A percentile compares a stretch with the other conserved stretches of the same genome.
These are phyloP conservation scores for Aphidius gifuensis DNA, from an alignment of 1,140 invertebrate species.

Conservation along the genomic window DNA sequence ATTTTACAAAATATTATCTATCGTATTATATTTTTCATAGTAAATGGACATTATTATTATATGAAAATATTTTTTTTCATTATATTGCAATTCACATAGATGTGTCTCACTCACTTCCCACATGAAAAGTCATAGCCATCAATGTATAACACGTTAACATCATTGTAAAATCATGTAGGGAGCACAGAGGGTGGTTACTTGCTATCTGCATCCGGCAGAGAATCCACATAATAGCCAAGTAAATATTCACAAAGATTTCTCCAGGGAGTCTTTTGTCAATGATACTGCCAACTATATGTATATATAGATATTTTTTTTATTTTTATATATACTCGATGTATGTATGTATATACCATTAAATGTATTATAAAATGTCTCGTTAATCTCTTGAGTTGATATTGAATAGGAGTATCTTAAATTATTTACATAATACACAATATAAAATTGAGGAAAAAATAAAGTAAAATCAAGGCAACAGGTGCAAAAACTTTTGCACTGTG, in stretches of 20 bases:
- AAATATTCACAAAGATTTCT: slow-evolving; percentile 55
- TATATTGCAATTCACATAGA: background rate
- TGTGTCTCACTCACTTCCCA: background rate
- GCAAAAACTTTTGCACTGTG: background rate
- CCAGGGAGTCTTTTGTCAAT: slow-evolving; percentile 35
- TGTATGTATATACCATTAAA: background rate
- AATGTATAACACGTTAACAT: no score
- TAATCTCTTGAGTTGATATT: background rate
- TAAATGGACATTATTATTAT: no score
- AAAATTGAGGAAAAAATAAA: slow-evolving; percentile 9
- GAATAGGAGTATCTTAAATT: background rate
- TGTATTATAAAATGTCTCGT: slow-evolving; percentile 11
- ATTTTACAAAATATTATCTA: no score
- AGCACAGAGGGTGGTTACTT: slow-evolving; percentile 15
- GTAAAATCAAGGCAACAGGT: slow-evolving; percentile 10
- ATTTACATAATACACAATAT: background rate
- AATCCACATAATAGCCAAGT: slow-evolving; percentile 45
- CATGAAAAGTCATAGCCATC: no score
- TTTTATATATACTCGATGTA: slow-evolving; percentile 16
- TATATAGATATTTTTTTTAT: slow-evolving; percentile 16
- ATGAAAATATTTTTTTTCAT: no score
- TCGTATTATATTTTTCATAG: no score
- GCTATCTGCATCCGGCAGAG: slow-evolving; percentile 56
- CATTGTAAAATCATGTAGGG: no score
- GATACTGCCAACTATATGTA: no score